These are phyloP conservation scores for Ditylenchus weischeri DNA, from an alignment of 2,888 invertebrate species.

Conservation along the genomic window DNA sequence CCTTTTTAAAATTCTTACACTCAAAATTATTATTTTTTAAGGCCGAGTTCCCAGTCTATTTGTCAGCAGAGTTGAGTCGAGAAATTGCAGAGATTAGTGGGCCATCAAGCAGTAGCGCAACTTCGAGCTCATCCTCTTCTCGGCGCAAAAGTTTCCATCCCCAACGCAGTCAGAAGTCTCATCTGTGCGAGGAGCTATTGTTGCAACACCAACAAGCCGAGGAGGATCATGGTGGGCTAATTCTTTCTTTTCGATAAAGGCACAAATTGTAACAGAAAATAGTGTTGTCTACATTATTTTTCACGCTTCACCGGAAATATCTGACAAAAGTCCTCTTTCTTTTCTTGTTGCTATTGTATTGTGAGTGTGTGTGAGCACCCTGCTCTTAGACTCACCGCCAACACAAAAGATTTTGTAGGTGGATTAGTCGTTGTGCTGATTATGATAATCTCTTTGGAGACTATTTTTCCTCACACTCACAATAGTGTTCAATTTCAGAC, in stretches of 20 bases:
- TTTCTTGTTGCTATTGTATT: background rate
- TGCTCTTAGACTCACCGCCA: too few relatives aligned
- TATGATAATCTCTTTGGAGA: constrained; percentile 8
- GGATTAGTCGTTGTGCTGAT: constrained; percentile 10
- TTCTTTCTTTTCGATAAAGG: too few relatives aligned
- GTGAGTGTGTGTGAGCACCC: too few relatives aligned
- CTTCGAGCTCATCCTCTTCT: constrained; percentile 7
- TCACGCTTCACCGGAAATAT: constrained; percentile 7
- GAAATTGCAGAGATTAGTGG: too few relatives aligned
- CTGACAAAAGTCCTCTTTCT: background rate
- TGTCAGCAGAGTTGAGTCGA: too few relatives aligned
- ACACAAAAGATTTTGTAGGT: background rate
- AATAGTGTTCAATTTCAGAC: constrained; percentile 5
- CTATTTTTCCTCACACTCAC: constrained; percentile 1
- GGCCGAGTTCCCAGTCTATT: too few relatives aligned
- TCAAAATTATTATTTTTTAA: too few relatives aligned
- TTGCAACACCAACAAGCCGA: constrained; percentile 1
- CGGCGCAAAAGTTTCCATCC: constrained; percentile 16
- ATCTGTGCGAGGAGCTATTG: constrained; percentile 3
- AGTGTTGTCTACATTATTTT: background rate
- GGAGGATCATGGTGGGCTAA: background rate
- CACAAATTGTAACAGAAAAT: too few relatives aligned
- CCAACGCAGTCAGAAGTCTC: constrained; percentile 5
- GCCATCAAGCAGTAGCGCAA: too few relatives aligned
- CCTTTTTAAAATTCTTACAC: too few relatives aligned